Evolutionary conservation across 2,797 vertebrate genomes (phyloP).

Genomic region (Anas capensis): DNA sequence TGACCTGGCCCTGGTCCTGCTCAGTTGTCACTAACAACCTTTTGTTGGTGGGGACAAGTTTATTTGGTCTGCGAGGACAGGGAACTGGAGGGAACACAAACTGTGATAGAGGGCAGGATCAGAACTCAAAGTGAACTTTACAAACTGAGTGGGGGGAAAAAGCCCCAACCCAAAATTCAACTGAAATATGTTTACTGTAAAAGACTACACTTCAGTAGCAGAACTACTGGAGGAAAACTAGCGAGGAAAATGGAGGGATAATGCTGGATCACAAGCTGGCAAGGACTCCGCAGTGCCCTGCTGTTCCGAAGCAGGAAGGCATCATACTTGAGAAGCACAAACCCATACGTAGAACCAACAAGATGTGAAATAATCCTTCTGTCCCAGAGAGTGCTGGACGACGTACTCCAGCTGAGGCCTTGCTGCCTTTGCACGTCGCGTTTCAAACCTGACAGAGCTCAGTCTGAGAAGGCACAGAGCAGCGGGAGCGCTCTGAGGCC

Average conservation of each 20-base stretch:
- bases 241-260: background rate
- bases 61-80: background rate
- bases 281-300: background rate
- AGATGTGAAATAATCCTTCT: slow-evolving; percentile 44
- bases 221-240: background rate
- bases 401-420: slow-evolving; percentile 37
- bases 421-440: background rate
- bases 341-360: background rate
- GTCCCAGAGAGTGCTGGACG: background rate
- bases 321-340: background rate
- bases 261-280: background rate
- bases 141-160: background rate
- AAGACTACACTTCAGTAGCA: background rate
- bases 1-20: background rate
- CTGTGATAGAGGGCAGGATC: background rate
- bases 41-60: background rate
- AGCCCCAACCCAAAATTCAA: background rate
- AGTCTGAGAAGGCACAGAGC: background rate
- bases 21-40: background rate
- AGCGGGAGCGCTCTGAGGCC: background rate
- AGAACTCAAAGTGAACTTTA: background rate
- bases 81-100: background rate
- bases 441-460: slow-evolving; percentile 9
- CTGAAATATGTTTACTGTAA: background rate
- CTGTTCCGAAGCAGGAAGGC: background rate